Conservation (phyloP, 2,797 vertebrate species). For the Coendou prehensilis region DNA sequence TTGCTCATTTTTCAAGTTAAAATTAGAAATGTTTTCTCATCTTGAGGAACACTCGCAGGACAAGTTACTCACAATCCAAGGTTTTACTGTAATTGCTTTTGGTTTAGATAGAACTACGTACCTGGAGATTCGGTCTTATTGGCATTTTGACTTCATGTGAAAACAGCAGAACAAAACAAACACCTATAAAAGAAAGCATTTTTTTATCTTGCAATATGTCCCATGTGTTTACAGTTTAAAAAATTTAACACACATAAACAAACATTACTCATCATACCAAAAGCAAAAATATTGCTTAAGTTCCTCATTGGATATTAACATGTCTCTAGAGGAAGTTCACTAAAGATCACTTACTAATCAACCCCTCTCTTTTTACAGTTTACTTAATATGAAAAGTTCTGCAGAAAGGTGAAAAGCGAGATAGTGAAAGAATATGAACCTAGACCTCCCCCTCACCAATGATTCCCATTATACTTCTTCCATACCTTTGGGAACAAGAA, state of each 20-base stretch:
- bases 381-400: conserved; percentile 1
- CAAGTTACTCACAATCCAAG: not conserved
- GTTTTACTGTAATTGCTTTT: not conserved
- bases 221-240: conserved; percentile 57
- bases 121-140: conserved; percentile 85
- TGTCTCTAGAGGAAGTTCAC: conserved; percentile 11
- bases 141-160: conserved; percentile 86
- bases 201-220: conserved; percentile 32
- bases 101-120: conserved; percentile 80
- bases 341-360: conserved; percentile 25
- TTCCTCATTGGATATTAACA: conserved; percentile 9
- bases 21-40: not conserved
- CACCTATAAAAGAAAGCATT: conserved; percentile 72
- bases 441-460: not conserved
- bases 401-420: not conserved
- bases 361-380: not conserved
- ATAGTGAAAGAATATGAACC: conserved; percentile 20
- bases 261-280: not conserved
- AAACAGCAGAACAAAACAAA: conserved; percentile 60
- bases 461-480: not conserved
- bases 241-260: conserved; percentile 40
- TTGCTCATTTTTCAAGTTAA: not conserved
- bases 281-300: conserved; percentile 22
- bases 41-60: not conserved
- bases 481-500: not conserved